A percentile compares a stretch with the other conserved stretches of the same genome.
These are phyloP conservation scores for Pongo pygmaeus DNA, from an alignment of 2,113 vertebrate genomes.

Conservation along the genomic window DNA sequence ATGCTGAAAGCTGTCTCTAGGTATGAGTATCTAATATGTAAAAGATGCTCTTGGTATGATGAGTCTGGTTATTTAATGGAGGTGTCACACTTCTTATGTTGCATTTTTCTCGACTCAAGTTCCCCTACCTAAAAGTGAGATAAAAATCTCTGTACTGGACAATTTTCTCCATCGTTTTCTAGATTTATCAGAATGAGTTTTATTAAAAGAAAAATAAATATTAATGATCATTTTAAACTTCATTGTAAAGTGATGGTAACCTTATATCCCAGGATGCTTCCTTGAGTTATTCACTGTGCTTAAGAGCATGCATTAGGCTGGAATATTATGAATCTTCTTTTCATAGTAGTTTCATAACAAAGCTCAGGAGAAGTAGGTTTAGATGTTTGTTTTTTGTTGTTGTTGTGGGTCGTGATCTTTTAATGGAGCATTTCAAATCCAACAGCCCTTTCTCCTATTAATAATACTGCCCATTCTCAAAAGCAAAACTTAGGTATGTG, in stretches of 20 bases:
- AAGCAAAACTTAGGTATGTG: not conserved
- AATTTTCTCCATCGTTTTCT: not conserved
- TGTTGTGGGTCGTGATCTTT: not conserved
- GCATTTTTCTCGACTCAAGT: not conserved
- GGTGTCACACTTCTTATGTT: not conserved
- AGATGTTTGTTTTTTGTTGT: not conserved
- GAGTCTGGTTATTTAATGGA: not conserved
- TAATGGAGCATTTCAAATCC: not conserved
- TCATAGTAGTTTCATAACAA: not conserved
- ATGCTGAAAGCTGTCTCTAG: not conserved
- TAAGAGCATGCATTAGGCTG: not conserved
- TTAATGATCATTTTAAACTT: not conserved
- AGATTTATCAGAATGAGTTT: not conserved
- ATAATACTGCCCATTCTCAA: not conserved
- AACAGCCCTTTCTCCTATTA: not conserved
- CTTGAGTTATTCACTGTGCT: not conserved
- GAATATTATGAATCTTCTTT: not conserved
- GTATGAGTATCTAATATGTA: not conserved
- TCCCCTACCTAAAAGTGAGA: not conserved
- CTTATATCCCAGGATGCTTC: not conserved
- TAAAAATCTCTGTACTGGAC: not conserved
- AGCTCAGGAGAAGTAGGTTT: not conserved
- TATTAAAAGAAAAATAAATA: constrained; percentile 7
- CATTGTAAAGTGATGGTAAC: not conserved
- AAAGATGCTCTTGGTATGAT: not conserved